Evolutionary conservation across 2,888 invertebrate genomes (phyloP).

Genomic region (Pilophorus perplexus): DNA sequence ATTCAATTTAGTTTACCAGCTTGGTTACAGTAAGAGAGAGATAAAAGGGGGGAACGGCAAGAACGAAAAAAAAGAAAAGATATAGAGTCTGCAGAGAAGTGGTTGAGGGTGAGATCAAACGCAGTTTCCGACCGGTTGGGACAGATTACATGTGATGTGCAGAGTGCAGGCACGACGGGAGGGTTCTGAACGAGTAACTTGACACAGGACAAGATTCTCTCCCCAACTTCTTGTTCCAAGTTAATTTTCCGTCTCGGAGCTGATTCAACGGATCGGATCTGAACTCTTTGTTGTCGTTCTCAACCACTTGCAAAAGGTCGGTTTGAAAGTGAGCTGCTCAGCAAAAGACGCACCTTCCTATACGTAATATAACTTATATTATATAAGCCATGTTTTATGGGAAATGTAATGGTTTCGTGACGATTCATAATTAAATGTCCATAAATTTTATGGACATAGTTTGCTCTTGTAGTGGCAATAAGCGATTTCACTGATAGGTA

Average conservation of each 20-base stretch:
- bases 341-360: too few relatives aligned
- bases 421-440: too few relatives aligned
- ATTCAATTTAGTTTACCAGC: conserved; percentile 11
- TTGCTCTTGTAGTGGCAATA: too few relatives aligned
- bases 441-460: too few relatives aligned
- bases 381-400: too few relatives aligned
- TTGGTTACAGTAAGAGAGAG: conserved; percentile 7
- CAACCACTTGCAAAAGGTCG: too few relatives aligned
- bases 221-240: background rate
- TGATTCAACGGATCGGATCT: conserved; percentile 1
- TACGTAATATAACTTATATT: too few relatives aligned
- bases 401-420: too few relatives aligned
- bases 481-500: too few relatives aligned
- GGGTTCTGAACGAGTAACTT: conserved; percentile 5
- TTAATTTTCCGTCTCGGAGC: conserved; percentile 13
- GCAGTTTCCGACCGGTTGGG: conserved; percentile 23
- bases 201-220: conserved; percentile 5
- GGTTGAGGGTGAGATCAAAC: conserved; percentile 21
- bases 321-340: too few relatives aligned
- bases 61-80: conserved; percentile 1
- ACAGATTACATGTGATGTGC: conserved; percentile 18
- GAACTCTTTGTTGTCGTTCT: background rate
- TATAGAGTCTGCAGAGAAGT: conserved; percentile 5
- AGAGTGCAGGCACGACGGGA: background rate
- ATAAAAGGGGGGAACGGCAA: background rate